Evolutionary conservation across 2,888 invertebrate species (phyloP).

Genomic region (Sialis lutaria): DNA sequence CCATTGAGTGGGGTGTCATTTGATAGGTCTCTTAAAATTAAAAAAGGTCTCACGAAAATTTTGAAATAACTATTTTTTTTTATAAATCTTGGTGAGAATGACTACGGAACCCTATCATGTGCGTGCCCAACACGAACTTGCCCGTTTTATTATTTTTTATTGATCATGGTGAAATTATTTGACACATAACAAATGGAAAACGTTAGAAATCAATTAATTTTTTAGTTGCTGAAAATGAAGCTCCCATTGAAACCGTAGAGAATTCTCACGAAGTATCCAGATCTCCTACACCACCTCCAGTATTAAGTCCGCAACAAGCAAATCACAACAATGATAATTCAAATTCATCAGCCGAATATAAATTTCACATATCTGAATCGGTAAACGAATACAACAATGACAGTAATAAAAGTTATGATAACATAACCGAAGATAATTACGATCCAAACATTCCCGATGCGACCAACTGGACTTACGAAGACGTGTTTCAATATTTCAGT

Average conservation of each 20-base stretch:
- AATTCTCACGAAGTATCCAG: constrained; percentile 8
- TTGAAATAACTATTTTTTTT: no score
- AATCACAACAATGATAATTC: neutral
- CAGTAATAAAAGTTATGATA: constrained; percentile 4
- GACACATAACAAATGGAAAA: no score
- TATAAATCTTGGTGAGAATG: no score
- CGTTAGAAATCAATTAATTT: no score
- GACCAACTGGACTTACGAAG: constrained; percentile 62
- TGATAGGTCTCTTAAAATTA: no score
- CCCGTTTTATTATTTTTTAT: no score
- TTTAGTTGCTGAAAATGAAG: neutral
- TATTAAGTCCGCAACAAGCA: constrained; percentile 20
- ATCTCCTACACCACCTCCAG: constrained; percentile 19
- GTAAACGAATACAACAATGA: constrained; percentile 13
- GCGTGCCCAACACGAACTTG: no score
- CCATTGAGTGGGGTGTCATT: no score
- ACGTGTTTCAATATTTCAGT: constrained; percentile 66
- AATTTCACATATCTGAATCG: constrained; percentile 4
- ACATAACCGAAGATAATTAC: constrained; percentile 23
- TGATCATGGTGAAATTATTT: no score
- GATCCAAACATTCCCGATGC: constrained; percentile 63
- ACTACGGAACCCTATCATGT: no score
- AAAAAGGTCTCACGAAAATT: no score
- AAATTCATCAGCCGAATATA: constrained; percentile 8
- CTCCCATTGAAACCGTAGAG: neutral